Base-by-base conservation (phyloP, 2,888 invertebrate genomes). In the Octonoba sinensis region DNA sequence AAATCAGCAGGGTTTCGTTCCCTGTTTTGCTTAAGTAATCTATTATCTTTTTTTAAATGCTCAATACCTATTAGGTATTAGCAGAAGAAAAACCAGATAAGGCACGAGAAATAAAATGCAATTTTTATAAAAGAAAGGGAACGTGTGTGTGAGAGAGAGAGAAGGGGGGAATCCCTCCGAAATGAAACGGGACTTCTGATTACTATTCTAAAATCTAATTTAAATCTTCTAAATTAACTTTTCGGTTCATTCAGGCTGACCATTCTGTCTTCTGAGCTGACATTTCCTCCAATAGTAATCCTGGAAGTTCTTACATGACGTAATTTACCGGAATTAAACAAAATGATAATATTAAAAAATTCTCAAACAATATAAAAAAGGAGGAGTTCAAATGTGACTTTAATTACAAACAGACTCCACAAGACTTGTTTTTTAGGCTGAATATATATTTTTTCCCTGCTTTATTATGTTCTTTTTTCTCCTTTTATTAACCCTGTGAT, bases 221-320 rank as follows among this genome's bases (percentile, higher is more conserved):
- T 81, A 64, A 81, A 69, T 54, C 79, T 62, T 49, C 57, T 62
- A 73, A 81, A 81, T 81, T 81, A 81, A 73, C 73, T 81, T 81
- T 81, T 73, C 59, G 49, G 57, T 65, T 71, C 77, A 22, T 44
- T 56, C 11, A n/a, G 49, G 66, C 49, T 81, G 79, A 73, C 73
- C 79, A 73, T 3, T 56, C 27, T 56, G 69, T 64, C 69, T 64
- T 49, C 51, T 46, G 65, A 64, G 65, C 70, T 70, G 77, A 77
- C 77, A 71, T 77, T 65, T 70, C 64, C 62, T 62, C 36, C 36
- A 36, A 36, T 36, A 36, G 36, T 36, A 36, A 36, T 70, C 71
- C 18, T 59, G 16, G 51, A 46, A 24, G 13, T 18, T 22, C n/a
- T 44, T 71, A 72, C 73, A 73, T 69, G 79, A 73, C 60, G 79